A percentile compares a stretch with the other conserved stretches of the same genome.
Conservation (phyloP, 1,140 invertebrate genomes). For the Agrilus planipennis region DNA sequence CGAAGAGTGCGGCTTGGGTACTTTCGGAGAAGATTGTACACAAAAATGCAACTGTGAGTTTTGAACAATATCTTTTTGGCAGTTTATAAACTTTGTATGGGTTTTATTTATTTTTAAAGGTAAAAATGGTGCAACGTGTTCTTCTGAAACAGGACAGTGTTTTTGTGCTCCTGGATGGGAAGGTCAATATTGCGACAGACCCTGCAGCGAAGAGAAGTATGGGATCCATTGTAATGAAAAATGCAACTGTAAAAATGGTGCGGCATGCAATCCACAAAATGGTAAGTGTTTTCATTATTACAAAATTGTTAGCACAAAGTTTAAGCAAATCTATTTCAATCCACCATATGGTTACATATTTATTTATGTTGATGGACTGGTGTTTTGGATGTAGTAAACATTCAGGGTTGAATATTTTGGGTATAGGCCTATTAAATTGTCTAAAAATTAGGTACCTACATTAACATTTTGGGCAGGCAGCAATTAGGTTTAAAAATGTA, state of each 20-base stretch:
- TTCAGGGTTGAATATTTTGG: slow-evolving; percentile 21
- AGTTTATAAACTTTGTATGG: not conserved
- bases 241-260: slow-evolving; percentile 72
- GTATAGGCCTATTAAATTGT: no score
- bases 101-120: slow-evolving; percentile 14
- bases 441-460: no score
- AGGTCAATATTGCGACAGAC: slow-evolving; percentile 66
- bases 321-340: not conserved
- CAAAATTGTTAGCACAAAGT: slow-evolving; percentile 10
- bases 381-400: slow-evolving; percentile 7
- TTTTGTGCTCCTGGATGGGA: slow-evolving; percentile 63
- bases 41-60: slow-evolving; percentile 61
- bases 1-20: slow-evolving; percentile 55
- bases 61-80: no score
- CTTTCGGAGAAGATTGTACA: slow-evolving; percentile 69
- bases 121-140: slow-evolving; percentile 68
- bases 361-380: slow-evolving; percentile 10
- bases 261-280: slow-evolving; percentile 75
- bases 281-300: slow-evolving; percentile 37
- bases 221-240: slow-evolving; percentile 63
- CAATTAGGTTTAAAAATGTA: no score
- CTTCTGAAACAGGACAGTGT: slow-evolving; percentile 69
- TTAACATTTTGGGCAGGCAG: no score
- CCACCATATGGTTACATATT: slow-evolving; percentile 6
- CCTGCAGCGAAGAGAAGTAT: slow-evolving; percentile 70